Conservation (phyloP, 2,797 vertebrate genomes). For the Ispidina lecontei region DNA sequence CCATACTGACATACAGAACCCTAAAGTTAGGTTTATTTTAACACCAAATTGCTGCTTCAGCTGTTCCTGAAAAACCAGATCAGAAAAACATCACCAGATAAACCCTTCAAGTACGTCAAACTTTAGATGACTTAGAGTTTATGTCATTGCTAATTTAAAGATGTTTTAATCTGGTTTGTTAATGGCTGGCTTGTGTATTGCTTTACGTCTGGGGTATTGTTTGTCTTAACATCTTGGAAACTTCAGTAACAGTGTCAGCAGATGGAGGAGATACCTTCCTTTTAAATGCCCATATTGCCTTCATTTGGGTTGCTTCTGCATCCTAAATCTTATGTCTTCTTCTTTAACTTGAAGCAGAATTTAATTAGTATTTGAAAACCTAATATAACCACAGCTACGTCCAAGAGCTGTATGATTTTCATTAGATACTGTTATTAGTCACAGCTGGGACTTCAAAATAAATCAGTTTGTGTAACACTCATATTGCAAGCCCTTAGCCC, state of each 20-base stretch:
- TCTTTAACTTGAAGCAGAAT: neutral
- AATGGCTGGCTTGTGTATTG: neutral
- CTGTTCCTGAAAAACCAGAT: neutral
- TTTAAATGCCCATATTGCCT: neutral
- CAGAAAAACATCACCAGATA: neutral
- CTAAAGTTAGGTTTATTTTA: neutral
- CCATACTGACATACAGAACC: neutral
- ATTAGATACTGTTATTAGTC: neutral
- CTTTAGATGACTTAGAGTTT: neutral
- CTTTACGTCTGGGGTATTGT: neutral
- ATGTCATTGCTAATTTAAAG: neutral
- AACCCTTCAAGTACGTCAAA: neutral
- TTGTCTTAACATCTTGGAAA: neutral
- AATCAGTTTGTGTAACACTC: neutral
- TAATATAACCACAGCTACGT: neutral
- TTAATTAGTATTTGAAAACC: constrained; percentile 36
- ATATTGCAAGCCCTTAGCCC: neutral
- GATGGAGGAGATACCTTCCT: neutral
- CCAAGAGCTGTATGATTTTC: neutral
- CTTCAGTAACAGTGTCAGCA: neutral
- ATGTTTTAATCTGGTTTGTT: constrained; percentile 8
- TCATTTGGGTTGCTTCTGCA: neutral
- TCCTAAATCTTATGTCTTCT: neutral
- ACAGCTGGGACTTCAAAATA: neutral
- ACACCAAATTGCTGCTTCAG: neutral